Base-by-base conservation (phyloP, 2,888 invertebrate species). In the Platycnemis pennipes region DNA sequence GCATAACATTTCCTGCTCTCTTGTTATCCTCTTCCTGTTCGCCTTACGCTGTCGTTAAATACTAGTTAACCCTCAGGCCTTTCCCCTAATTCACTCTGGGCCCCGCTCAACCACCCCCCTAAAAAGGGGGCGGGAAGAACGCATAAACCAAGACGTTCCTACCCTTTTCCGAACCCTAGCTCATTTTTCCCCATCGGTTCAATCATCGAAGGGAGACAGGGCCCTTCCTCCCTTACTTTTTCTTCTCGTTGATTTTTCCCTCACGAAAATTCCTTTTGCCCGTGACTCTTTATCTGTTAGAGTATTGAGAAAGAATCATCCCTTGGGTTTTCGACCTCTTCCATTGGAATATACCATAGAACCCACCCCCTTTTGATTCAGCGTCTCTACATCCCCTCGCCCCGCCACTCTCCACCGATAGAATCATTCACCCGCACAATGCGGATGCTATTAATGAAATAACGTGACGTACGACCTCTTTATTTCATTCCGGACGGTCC, bases 121-220 rank as follows among this genome's bases (percentile, higher is more conserved):
- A 7, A 37, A 5, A 77, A 7, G 11, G 77, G 31, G 77, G 26
- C 1, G 2, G 37, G 77, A 13, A 11, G 77, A 37, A 13, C 13
- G n/a, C 77, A 37, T 16, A 77, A 31, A 77, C 77, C 37, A 77
- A 77, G 77, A 37, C 31, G 37, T 2, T 2, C 13, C 11, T 11
- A 13, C 77, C 77, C 31, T 77, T 77, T 77, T 16, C 11, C 13
- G 77, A 63, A 37, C 77, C 77, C 37, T 37, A 26, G 77, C 31
- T 77, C 77, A 77, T 16, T 77, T 77, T 37, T 77, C 26, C 69
- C 69, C 69, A 44, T 44, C 91, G 45, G 63, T 63, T 91, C 91
- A 91, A 91, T 91, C 91, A 91, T 63, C 56, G 53, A 37, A 77
- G 77, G 77, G 89, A 56, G 26, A 3, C 7, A 56, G 89, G 42